Evolutionary conservation across 1,140 invertebrate species (phyloP).

Genomic region (Atopsyche davidsoni): DNA sequence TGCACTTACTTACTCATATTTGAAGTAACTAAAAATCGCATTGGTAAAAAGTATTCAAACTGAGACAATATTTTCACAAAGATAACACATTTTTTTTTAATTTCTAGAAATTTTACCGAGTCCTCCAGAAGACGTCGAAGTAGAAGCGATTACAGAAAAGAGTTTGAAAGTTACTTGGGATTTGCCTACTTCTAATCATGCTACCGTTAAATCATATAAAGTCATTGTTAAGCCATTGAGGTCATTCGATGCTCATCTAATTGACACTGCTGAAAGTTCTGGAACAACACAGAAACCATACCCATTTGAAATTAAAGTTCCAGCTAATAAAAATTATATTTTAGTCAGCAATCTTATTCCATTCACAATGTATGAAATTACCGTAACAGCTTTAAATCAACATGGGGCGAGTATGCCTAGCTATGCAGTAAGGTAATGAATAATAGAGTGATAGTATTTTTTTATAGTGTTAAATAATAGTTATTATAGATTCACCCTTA

Average conservation of each 20-base stretch:
- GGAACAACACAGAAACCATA: constrained; percentile 3
- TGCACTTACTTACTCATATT: too few species aligned
- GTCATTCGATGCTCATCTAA: constrained; percentile 55
- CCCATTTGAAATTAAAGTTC: constrained; percentile 42
- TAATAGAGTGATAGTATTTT: neutral
- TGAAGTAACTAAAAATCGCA: neutral
- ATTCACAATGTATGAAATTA: constrained; percentile 77
- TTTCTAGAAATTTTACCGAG: constrained; percentile 66
- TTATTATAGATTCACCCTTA: too few species aligned
- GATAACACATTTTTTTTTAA: constrained; percentile 3
- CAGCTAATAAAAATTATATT: constrained; percentile 50
- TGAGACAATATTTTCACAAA: too few species aligned
- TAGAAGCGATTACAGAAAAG: constrained; percentile 62
- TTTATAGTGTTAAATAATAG: too few species aligned
- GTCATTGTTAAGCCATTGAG: constrained; percentile 65
- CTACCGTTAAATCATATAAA: constrained; percentile 59
- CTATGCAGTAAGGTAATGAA: constrained; percentile 49
- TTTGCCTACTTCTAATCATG: constrained; percentile 54
- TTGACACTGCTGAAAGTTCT: constrained; percentile 43
- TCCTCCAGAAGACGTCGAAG: constrained; percentile 62
- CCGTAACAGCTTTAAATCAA: constrained; percentile 63
- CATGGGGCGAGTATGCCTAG: constrained; percentile 70
- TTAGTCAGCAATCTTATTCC: constrained; percentile 56
- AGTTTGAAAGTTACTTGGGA: constrained; percentile 65
- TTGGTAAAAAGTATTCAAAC: neutral